Conservation (phyloP, 2,888 invertebrate species). For the Fragum whitleyi region DNA sequence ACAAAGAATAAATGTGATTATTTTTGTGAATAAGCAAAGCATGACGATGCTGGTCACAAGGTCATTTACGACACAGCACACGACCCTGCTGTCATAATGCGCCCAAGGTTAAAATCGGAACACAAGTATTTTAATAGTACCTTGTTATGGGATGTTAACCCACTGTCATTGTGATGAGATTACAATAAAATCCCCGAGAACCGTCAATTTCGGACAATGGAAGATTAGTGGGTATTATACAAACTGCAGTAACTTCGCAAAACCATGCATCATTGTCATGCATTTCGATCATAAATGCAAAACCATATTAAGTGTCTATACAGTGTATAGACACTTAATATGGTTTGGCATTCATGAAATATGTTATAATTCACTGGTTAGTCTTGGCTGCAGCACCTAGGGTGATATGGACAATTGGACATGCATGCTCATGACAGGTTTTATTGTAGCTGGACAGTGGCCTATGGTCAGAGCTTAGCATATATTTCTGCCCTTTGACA, state of each 20-base stretch:
- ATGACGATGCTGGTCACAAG: conserved; percentile 57
- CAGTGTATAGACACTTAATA: neutral
- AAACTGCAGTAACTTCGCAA: conserved; percentile 52
- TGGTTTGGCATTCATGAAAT: neutral
- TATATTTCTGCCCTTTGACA: conserved; percentile 29
- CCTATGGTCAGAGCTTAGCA: conserved; percentile 6
- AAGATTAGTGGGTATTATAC: conserved; percentile 46
- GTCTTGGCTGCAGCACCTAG: conserved; percentile 58
- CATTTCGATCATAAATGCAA: conserved; percentile 8
- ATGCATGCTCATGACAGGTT: conserved; percentile 30
- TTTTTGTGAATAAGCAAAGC: neutral
- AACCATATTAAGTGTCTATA: neutral
- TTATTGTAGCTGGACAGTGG: conserved; percentile 12
- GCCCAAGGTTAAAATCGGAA: conserved; percentile 53
- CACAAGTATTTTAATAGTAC: conserved; percentile 24
- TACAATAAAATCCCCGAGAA: conserved; percentile 31
- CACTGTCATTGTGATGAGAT: conserved; percentile 47
- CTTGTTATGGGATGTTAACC: conserved; percentile 28
- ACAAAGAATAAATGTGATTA: neutral
- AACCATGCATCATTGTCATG: conserved; percentile 62
- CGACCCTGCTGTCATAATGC: conserved; percentile 48
- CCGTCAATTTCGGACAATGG: conserved; percentile 52
- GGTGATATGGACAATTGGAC: conserved; percentile 47
- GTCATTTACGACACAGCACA: conserved; percentile 56
- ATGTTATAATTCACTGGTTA: conserved; percentile 35